These are phyloP conservation scores for Tragelaphus buxtoni DNA, from an alignment of 2,113 vertebrate species.

Conservation along the genomic window DNA sequence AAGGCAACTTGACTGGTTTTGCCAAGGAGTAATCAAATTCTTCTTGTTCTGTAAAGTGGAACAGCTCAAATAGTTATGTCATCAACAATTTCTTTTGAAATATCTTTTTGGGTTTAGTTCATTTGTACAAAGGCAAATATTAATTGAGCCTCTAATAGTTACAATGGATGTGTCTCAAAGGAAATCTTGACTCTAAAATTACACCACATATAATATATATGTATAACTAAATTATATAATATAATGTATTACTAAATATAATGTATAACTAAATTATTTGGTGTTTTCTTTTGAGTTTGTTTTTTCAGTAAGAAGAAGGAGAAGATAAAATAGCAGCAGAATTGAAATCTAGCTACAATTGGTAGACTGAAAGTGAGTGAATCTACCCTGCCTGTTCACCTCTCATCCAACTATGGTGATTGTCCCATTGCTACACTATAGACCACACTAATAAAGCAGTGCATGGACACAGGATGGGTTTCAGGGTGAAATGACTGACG, in stretches of 20 bases:
- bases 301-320: background rate
- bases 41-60: background rate
- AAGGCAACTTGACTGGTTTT: background rate
- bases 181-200: background rate
- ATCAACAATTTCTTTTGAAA: background rate
- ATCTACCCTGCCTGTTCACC: background rate
- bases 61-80: background rate
- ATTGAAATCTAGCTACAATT: background rate
- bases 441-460: background rate
- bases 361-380: background rate
- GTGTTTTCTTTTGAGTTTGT: background rate
- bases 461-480: background rate
- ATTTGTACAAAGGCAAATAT: background rate
- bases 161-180: background rate
- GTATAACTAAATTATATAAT: background rate
- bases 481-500: constrained; percentile 27
- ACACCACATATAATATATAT: background rate
- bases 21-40: background rate
- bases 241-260: background rate
- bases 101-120: background rate
- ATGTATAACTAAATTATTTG: background rate
- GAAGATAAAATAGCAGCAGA: background rate
- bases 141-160: background rate
- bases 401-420: background rate
- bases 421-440: background rate